Conservation (phyloP, 2,888 invertebrate genomes). For the Lomographa bimaculata region DNA sequence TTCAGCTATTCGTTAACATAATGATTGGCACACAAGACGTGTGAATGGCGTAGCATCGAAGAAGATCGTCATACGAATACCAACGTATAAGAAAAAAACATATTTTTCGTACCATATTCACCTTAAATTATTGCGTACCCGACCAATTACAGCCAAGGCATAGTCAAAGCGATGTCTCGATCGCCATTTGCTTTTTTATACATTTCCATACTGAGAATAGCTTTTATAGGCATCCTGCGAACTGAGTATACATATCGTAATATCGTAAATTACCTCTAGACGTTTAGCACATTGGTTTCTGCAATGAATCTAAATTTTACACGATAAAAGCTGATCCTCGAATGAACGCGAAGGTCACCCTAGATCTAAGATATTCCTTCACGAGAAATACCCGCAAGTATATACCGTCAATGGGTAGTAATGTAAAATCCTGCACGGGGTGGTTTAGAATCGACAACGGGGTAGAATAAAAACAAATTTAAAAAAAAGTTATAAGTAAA, state of each 20-base stretch:
- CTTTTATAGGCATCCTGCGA: slow-evolving; percentile 44
- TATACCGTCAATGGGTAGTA: too few species aligned
- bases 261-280: slow-evolving; percentile 49
- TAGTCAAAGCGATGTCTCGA: slow-evolving; percentile 38
- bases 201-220: slow-evolving; percentile 39
- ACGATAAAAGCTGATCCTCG: slow-evolving; percentile 41
- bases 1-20: too few species aligned
- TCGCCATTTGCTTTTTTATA: slow-evolving; percentile 39
- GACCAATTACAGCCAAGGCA: slow-evolving; percentile 24
- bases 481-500: too few species aligned
- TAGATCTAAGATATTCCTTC: too few species aligned
- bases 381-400: too few species aligned
- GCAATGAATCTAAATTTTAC: slow-evolving; percentile 44
- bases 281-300: slow-evolving; percentile 45
- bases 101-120: too few species aligned
- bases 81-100: too few species aligned
- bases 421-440: too few species aligned
- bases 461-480: too few species aligned
- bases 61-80: too few species aligned
- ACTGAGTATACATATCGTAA: slow-evolving; percentile 38
- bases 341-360: too few species aligned
- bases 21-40: slow-evolving; percentile 7
- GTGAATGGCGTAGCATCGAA: slow-evolving; percentile 6
- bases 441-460: too few species aligned
- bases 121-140: slow-evolving; percentile 1